Evolutionary conservation across 2,113 vertebrate species (phyloP), one percentile per base, ranked within the genome.

Genomic region (Ranitomeya imitator): DNA sequence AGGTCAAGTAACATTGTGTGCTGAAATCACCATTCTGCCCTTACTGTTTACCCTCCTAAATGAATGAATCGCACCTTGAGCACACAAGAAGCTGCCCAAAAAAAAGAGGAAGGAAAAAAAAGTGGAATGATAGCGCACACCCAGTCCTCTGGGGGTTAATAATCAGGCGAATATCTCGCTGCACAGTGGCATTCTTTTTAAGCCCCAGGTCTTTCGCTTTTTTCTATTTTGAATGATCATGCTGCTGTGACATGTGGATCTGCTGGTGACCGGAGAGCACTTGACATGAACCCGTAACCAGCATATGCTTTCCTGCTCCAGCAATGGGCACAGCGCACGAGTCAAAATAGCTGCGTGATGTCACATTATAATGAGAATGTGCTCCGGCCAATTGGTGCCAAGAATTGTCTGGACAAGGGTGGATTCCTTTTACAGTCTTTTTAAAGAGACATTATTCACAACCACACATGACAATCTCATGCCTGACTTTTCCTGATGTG

Each of bases 361-460:
- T 96, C 94, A 95, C 89, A 55, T 90, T 93, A 91, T 79, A 90
- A 94, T 92, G 93, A 65, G 91, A 95, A 91, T 2, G 91, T 0
- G 91, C 93, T 86, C 21, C 0, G 88, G 91, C 92, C 92, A 1
- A 90, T 91, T 4, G n/a, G 91, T 94, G 95, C 94, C 94, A 94
- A 90, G 95, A 91, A 93, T 95, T 93, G 93, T 93, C 91, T 90
- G 93, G 89, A 88, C 93, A 61, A 91, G 92, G 89, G 92, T 91
- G 95, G 94, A 96, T 96, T 97, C 96, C 95, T 97, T 97, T 97
- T 98, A 96, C 96, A 97, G 96, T 92, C 96, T 94, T 96, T 96
- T 96, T 96, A 95, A 95, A 97, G 96, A 94, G 95, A 95, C 94
- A 91, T 94, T 96, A 88, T 91, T 94, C 96, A 76, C 85, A 93